Evolutionary conservation across 2,888 invertebrate genomes (phyloP), one percentile per base, ranked within the genome.

Genomic region (Machimus atricapillus): DNA sequence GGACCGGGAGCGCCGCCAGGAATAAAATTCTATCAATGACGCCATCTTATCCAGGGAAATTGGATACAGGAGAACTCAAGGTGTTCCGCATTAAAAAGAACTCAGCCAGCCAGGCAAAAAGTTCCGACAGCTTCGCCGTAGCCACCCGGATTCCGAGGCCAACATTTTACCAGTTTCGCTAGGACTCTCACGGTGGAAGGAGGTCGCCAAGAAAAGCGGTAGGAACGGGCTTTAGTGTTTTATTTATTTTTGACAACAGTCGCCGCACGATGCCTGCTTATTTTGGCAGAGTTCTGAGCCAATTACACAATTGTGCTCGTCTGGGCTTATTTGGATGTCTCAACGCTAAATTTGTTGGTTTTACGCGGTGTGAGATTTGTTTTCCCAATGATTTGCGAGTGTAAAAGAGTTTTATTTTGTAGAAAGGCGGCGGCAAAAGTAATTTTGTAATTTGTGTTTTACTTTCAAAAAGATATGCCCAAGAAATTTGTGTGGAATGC

Each of bases 41-140:
- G 85, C 85, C 85, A 85, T 85, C 43, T 85, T 85, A 74, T 83
- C 40, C 73, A 66, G 27, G 34, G 81, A 56, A 56, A 56, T 81
- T 78, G 19, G 78, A 52, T 81, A 81, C 52, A 81, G 27, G 34
- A 23, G 56, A 81, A 16, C 27, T 56, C 23, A 81, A 81, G 34
- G 81, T 81, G 81, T 56, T 81, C 27, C 31, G 27, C 56, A 27
- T 81, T 34, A 27, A 14, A 16, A 56, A 81, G 52, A 16, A n/a
- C 9, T 66, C 23, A 81, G 34, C 27, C 16, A 81, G 56, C 16
- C 81, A 66, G 66, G 66, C 23, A 23, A 66, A 0, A 14, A 6
- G 66, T 27, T 7, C 12, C 66, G 19, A 66, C 27, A 23, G 27
- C 27, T 66, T 23, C 66, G 27, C 66, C 66, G 23, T 12, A 66